Base-by-base conservation (phyloP, 2,888 invertebrate genomes). In the Epiblema foenella region DNA sequence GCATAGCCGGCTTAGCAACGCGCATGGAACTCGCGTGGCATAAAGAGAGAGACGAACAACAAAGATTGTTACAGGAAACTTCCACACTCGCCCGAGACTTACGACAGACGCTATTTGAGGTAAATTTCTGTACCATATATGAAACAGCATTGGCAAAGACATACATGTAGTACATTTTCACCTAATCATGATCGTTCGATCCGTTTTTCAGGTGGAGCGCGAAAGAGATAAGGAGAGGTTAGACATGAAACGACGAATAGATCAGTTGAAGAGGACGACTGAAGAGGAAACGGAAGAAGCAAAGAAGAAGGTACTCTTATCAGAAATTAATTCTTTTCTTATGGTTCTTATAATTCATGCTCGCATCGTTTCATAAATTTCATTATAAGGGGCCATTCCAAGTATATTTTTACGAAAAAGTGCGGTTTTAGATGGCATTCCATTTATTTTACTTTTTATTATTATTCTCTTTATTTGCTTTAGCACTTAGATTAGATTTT, bases 11-110 rank as follows among this genome's bases (percentile, higher is more conserved):
- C 4, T 93, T 97, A 78, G 96, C 97, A 80, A 97, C 98, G 1
- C 95, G 97, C 66, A 96, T 98, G 95, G 98, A 98, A 85, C 92
- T 98, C 17, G 97, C 98, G 0, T 98, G 98, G 98, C 98, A 98
- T 82, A 98, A 98, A 85, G 98, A 98, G 87, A 94, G 98, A 24
- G 98, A 98, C 85, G 98, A 98, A 81, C 98, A 98, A 81, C 98
- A 98, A 78, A 94, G 98, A n/a, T 89, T 98, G 51, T 89, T 98
- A 39, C 97, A 98, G 84, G 98, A 98, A 91, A 98, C 98, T 0
- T 97, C 98, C 51, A 98, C 98, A 0, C 94, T 98, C 73, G 98
- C 98, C 0, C 94, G 98, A 73, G 98, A 98, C 86, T 90, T 98
- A 60, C 93, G 98, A 15, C 98, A 98, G 87, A 98, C 98, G 0